These are phyloP conservation scores for Melinaea marsaeus DNA, from an alignment of 2,888 invertebrate species.

Conservation along the genomic window DNA sequence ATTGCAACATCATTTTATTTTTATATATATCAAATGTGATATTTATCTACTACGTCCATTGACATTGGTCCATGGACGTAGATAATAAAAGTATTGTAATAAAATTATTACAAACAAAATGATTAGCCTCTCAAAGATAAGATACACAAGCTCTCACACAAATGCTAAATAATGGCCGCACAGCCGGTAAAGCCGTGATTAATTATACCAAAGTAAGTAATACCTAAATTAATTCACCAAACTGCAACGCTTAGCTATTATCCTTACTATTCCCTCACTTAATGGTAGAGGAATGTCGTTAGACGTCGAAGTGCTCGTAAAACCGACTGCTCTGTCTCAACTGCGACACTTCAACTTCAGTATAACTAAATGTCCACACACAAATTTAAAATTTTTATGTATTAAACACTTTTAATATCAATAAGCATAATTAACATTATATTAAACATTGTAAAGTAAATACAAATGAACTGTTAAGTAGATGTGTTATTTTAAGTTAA, in stretches of 20 bases:
- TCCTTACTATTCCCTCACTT: conserved; percentile 67
- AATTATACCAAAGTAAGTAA: conserved; percentile 51
- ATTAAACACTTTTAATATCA: not conserved
- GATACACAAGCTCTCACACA: conserved; percentile 4
- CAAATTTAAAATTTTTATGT: conserved; percentile 1
- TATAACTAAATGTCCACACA: conserved; percentile 24
- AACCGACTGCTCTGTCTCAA: conserved; percentile 56
- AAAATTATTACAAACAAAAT: not conserved
- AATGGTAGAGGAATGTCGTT: conserved; percentile 73
- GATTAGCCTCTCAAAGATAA: not conserved
- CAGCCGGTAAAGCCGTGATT: conserved; percentile 53
- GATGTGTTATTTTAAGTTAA: too few species aligned
- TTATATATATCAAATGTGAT: too few species aligned
- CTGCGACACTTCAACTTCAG: conserved; percentile 39
- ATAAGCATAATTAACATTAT: too few species aligned
- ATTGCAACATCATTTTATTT: too few species aligned
- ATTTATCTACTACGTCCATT: too few species aligned
- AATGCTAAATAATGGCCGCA: conserved; percentile 33
- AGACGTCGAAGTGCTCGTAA: conserved; percentile 68
- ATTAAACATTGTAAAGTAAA: too few species aligned
- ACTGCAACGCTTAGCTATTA: conserved; percentile 65
- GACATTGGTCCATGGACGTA: too few species aligned
- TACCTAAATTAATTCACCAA: conserved; percentile 64
- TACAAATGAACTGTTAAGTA: too few species aligned
- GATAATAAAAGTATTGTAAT: too few species aligned